Evolutionary conservation across 2,888 invertebrate genomes (phyloP).

Genomic region (Lacanobia wlatinum): DNA sequence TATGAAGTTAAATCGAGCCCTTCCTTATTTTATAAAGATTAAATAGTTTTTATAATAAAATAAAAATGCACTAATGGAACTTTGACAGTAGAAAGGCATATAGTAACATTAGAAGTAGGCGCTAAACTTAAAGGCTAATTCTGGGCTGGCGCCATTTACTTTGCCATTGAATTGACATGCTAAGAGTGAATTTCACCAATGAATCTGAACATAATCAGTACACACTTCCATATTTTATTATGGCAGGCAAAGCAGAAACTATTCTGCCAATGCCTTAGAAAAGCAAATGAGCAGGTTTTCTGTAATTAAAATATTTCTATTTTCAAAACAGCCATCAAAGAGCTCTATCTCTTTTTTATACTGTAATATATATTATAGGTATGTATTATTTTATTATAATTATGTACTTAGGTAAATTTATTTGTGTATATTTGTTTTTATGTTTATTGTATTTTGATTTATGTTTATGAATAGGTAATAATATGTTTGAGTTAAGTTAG

Average conservation of each 20-base stretch:
- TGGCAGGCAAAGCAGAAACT: neutral
- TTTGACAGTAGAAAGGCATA: slow-evolving; percentile 60
- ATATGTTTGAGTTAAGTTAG: too few relatives aligned
- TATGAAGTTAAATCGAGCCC: slow-evolving; percentile 29
- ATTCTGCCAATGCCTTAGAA: neutral
- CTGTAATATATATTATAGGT: too few relatives aligned
- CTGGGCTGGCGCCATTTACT: neutral
- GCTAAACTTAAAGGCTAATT: neutral
- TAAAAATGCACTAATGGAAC: slow-evolving; percentile 37
- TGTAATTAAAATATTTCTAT: too few relatives aligned
- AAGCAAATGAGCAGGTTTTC: too few relatives aligned
- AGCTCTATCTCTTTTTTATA: too few relatives aligned
- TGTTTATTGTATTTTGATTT: too few relatives aligned
- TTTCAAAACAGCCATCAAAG: too few relatives aligned
- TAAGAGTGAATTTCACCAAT: neutral
- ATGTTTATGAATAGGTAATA: too few relatives aligned
- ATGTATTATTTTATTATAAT: too few relatives aligned
- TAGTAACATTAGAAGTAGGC: slow-evolving; percentile 11
- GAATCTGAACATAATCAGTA: neutral
- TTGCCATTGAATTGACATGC: neutral
- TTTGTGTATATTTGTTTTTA: too few relatives aligned
- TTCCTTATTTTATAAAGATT: slow-evolving; percentile 32
- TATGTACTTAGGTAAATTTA: too few relatives aligned
- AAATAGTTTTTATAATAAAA: slow-evolving; percentile 15
- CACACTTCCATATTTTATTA: neutral